A percentile compares a stretch with the other conserved stretches of the same genome.
Evolutionary conservation across 2,888 invertebrate genomes (phyloP).

Genomic region (Dryobota labecula): DNA sequence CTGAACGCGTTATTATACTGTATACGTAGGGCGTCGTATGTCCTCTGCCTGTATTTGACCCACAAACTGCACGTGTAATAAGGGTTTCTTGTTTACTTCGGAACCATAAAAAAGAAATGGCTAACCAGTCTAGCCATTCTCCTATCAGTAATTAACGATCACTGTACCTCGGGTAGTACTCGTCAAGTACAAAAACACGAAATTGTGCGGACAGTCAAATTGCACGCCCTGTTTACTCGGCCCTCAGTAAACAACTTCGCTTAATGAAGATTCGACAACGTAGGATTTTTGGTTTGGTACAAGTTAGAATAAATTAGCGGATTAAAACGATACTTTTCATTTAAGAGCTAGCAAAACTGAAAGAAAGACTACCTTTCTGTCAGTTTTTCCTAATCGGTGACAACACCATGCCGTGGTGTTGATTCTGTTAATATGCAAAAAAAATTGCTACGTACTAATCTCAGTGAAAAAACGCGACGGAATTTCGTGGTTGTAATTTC

Average conservation of each 20-base stretch:
- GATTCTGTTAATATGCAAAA: background rate
- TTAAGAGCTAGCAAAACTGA: background rate
- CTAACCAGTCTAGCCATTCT: background rate
- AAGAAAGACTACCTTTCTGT: too few species aligned
- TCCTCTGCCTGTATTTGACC: too few species aligned
- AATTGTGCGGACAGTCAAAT: slow-evolving; percentile 57
- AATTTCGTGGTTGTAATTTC: background rate
- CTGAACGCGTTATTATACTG: too few species aligned
- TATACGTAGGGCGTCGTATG: too few species aligned
- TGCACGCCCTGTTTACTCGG: slow-evolving; percentile 67
- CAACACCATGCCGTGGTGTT: too few species aligned
- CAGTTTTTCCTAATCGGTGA: background rate
- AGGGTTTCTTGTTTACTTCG: too few species aligned
- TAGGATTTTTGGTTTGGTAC: slow-evolving; percentile 62
- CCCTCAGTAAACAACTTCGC: slow-evolving; percentile 76
- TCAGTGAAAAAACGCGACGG: background rate
- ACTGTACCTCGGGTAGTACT: background rate
- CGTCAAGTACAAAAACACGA: slow-evolving; percentile 23
- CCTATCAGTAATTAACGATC: slow-evolving; percentile 20
- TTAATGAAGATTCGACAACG: slow-evolving; percentile 78
- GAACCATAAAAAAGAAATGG: too few species aligned
- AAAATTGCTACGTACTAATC: background rate
- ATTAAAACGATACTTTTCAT: background rate
- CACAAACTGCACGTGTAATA: too few species aligned
- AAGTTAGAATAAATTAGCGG: slow-evolving; percentile 34